Percentiles rank a stretch among this genome's conserved stretches.
Conservation (phyloP, 2,113 vertebrate species). For the Colaptes auratus region DNA sequence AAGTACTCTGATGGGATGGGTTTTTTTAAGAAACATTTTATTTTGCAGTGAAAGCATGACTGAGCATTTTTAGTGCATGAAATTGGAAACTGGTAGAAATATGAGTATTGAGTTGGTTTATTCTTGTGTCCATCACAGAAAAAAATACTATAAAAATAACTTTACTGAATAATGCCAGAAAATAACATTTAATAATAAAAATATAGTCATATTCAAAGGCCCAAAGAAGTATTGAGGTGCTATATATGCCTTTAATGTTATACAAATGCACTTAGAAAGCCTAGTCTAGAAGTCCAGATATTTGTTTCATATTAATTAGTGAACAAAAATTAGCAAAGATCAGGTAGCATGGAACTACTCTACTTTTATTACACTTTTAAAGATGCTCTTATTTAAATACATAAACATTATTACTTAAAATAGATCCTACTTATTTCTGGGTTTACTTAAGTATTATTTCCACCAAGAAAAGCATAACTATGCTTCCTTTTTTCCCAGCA, state of each 20-base stretch:
- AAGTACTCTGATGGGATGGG: background rate
- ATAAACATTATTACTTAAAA: background rate
- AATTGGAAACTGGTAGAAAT: constrained; percentile 24
- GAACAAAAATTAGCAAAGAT: background rate
- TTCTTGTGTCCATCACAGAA: background rate
- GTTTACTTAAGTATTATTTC: background rate
- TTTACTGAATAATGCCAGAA: background rate
- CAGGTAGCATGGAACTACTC: background rate
- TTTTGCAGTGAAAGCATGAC: background rate
- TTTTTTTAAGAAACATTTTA: background rate
- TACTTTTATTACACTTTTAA: background rate
- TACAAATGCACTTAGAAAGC: background rate
- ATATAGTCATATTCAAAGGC: background rate
- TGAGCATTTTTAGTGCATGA: background rate
- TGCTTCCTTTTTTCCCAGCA: background rate
- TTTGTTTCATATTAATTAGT: background rate
- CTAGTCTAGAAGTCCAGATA: background rate
- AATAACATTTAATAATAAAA: background rate
- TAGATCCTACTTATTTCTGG: background rate
- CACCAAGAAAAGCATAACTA: background rate
- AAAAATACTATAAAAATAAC: constrained; percentile 18
- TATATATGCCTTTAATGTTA: background rate
- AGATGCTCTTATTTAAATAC: background rate
- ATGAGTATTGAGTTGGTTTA: background rate
- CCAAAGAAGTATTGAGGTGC: background rate